Evolutionary conservation across 2,797 vertebrate genomes (phyloP), one percentile per base, ranked within the genome.

Genomic region (Karalla daura): DNA sequence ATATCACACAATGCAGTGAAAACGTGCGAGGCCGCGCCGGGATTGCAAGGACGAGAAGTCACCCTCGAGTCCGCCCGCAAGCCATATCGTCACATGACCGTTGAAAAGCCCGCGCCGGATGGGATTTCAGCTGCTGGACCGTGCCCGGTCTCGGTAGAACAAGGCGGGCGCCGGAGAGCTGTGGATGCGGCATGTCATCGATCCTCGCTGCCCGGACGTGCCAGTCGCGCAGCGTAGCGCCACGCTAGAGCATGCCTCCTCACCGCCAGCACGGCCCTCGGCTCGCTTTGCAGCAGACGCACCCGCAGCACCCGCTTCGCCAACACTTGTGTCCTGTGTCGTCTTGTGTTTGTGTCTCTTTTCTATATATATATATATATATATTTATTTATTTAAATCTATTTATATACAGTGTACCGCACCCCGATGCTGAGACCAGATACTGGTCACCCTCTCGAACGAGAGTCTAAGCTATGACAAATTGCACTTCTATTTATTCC

Each of bases 401-500:
- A n/a, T 17, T n/a, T 17, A 43, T 40, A 20, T 59, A 5, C 53
- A 20, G 2, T 45, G 3, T 35, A 23, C 44, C 24, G 1, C 18
- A 21, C 40, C 36, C 51, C 44, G 10, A 56, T 13, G 30, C 46
- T 28, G 36, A 69, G 56, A 69, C 75, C 69, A 74, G 59, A 53
- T 30, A 8, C 5, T 40, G 50, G 68, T 79, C 65, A 1, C 53
- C 21, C 78, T 77, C 74, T 43, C 18, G 1, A 11, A 52, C 0
- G 66, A 78, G 77, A 77, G 63, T 14, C 9, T 40, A n/a, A 79
- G 80, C 85, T 89, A 86, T 87, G 85, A 84, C 87, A 65, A 80
- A 74, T 84, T 88, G 86, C 85, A 88, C 84, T 90, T 14, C 3
- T 51, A 54, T 39, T n/a, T 41, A 56, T 17, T 7, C 24, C 15